A percentile compares a stretch with the other conserved stretches of the same genome.
Evolutionary conservation across 92 coral and sea anemone species (phyloP).

Genomic region (Blastomussa wellsi): DNA sequence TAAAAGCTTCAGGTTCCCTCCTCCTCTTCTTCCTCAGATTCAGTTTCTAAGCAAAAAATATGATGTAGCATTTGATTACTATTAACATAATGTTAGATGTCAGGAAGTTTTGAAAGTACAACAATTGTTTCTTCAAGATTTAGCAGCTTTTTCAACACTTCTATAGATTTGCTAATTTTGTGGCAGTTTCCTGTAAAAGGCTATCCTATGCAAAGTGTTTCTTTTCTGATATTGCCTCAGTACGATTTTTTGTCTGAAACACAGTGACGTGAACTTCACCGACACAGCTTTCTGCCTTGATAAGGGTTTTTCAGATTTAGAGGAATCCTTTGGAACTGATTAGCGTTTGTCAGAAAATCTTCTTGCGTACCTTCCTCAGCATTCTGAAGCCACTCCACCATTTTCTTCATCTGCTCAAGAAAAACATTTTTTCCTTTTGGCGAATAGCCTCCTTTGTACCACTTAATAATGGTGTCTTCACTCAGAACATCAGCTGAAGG

Average conservation of each 20-base stretch:
- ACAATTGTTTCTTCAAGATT: background rate
- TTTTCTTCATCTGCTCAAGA: constrained; percentile 94
- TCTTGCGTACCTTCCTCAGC: constrained; percentile 82
- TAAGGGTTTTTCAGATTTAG: too few species aligned
- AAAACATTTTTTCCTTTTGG: constrained; percentile 94
- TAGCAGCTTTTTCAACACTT: too few species aligned
- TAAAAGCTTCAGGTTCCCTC: constrained; percentile 40
- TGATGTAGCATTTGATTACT: too few species aligned
- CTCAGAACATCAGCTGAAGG: constrained; percentile 86
- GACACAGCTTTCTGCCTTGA: too few species aligned
- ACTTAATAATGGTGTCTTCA: constrained; percentile 91
- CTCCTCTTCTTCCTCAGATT: constrained; percentile 84
- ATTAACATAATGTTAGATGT: background rate
- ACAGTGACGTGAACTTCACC: too few species aligned
- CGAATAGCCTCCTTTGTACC: constrained; percentile 94
- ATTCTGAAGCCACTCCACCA: constrained; percentile 97
- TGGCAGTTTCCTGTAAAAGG: too few species aligned
- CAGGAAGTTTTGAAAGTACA: background rate
- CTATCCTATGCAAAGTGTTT: too few species aligned
- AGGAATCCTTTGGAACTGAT: too few species aligned
- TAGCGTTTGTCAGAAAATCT: background rate
- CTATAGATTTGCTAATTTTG: too few species aligned
- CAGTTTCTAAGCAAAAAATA: constrained; percentile 58
- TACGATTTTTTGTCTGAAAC: too few species aligned
- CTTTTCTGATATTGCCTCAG: too few species aligned